Evolutionary conservation across 2,797 vertebrate genomes (phyloP).

Genomic region (Morelia viridis): DNA sequence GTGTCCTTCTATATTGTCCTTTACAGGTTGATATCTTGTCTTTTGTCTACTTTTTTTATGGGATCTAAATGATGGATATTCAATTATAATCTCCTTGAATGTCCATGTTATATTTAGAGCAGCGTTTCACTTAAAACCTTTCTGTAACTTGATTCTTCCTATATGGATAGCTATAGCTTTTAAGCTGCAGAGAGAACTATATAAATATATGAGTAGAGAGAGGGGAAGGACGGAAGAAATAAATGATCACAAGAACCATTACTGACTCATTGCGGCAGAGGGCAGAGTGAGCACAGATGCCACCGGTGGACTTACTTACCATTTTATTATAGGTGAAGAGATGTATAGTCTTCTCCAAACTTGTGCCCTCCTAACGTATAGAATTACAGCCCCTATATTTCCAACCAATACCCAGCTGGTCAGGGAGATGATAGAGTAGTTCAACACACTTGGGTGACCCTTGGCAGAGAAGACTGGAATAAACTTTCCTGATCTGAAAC

Average conservation of each 20-base stretch:
- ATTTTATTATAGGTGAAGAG: not conserved
- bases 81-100: not conserved
- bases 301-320: not conserved
- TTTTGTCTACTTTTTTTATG: not conserved
- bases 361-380: not conserved
- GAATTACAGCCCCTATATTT: not conserved
- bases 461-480: not conserved
- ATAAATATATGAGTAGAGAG: not conserved
- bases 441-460: not conserved
- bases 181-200: not conserved
- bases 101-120: slow-evolving; percentile 17
- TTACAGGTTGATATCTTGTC: not conserved
- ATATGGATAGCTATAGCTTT: not conserved
- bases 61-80: not conserved
- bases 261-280: not conserved
- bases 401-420: not conserved
- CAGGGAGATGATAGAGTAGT: not conserved
- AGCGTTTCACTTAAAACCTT: not conserved
- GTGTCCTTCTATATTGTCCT: not conserved
- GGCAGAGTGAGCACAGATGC: not conserved
- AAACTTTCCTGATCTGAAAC: not conserved
- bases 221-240: not conserved
- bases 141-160: slow-evolving; percentile 14
- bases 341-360: not conserved
- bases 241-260: not conserved